Evolutionary conservation across 2,113 vertebrate species (phyloP).

Genomic region (Cephalopholis sonnerati): DNA sequence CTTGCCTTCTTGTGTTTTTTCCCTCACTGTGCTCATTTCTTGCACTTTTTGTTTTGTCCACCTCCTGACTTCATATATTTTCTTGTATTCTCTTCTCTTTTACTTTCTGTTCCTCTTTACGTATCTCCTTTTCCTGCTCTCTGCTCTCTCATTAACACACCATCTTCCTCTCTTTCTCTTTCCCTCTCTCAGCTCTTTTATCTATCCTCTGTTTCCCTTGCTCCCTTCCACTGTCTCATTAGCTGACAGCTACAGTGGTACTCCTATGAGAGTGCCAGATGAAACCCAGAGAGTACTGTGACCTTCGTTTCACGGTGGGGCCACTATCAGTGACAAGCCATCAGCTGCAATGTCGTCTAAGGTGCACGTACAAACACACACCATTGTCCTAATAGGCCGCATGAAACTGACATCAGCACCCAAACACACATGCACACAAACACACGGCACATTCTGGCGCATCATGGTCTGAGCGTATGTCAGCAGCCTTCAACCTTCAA

Average conservation of each 20-base stretch:
- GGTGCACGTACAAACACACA: conserved; percentile 47
- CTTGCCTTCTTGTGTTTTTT: neutral
- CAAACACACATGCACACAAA: conserved; percentile 16
- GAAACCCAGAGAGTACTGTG: conserved; percentile 76
- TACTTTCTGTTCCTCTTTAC: conserved; percentile 4
- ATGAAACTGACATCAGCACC: conserved; percentile 17
- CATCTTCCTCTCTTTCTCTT: conserved; percentile 37
- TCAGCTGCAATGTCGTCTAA: conserved; percentile 69
- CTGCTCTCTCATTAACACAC: conserved; percentile 55
- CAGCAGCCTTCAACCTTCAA: conserved; percentile 73
- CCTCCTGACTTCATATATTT: conserved; percentile 19
- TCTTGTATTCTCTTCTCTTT: neutral
- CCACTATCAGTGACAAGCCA: conserved; percentile 82
- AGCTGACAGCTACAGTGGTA: conserved; percentile 75
- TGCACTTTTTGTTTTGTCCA: conserved; percentile 9
- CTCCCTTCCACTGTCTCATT: conserved; percentile 74
- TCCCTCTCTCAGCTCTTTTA: conserved; percentile 49
- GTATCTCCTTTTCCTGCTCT: neutral
- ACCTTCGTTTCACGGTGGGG: conserved; percentile 77
- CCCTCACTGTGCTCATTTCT: conserved; percentile 4
- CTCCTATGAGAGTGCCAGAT: conserved; percentile 78
- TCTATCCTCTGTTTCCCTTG: conserved; percentile 45
- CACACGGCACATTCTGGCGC: conserved; percentile 29
- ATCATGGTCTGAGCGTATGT: conserved; percentile 56
- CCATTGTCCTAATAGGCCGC: conserved; percentile 32